phyloP scores from a whole-genome alignment of 2,888 invertebrate genomes.

The Drosophila antonietae region DNA sequence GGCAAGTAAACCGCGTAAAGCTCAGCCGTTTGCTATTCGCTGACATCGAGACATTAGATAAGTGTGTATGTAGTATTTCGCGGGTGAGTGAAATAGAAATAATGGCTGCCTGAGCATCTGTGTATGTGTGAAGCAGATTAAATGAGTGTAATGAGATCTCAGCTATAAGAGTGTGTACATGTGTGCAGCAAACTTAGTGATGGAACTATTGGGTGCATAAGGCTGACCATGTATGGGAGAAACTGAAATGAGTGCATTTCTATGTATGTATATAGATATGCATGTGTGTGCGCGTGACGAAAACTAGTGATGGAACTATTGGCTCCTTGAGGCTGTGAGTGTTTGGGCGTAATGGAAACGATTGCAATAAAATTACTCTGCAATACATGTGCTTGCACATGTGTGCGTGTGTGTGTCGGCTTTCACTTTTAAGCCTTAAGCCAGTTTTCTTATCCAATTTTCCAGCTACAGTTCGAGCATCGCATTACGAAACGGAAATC shows the following conservation, averaged over 20 bases:
- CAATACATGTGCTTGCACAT: not conserved
- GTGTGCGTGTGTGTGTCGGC: conserved; percentile 48
- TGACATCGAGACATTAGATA: not conserved
- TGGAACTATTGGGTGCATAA: not conserved
- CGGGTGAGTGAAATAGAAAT: not conserved
- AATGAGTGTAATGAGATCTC: not conserved
- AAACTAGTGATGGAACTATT: too few relatives aligned
- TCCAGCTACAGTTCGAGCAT: conserved; percentile 44
- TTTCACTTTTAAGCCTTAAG: conserved; percentile 70
- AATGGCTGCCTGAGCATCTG: not conserved
- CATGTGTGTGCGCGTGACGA: conserved; percentile 37
- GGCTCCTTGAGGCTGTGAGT: too few relatives aligned
- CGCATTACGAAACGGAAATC: conserved; percentile 80
- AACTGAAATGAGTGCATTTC: not conserved
- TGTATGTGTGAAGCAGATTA: not conserved
- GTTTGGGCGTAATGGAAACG: too few relatives aligned
- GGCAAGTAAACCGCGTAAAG: not conserved
- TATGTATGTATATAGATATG: too few relatives aligned
- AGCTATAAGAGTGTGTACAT: not conserved
- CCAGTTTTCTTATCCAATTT: conserved; percentile 55
- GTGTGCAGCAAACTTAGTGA: not conserved
- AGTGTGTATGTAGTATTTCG: not conserved
- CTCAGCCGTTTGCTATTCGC: not conserved
- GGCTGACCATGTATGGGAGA: not conserved
- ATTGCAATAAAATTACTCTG: too few relatives aligned